phyloP scores from a whole-genome alignment of 2,113 vertebrate species.

The Sinocyclocheilus anophthalmus region DNA sequence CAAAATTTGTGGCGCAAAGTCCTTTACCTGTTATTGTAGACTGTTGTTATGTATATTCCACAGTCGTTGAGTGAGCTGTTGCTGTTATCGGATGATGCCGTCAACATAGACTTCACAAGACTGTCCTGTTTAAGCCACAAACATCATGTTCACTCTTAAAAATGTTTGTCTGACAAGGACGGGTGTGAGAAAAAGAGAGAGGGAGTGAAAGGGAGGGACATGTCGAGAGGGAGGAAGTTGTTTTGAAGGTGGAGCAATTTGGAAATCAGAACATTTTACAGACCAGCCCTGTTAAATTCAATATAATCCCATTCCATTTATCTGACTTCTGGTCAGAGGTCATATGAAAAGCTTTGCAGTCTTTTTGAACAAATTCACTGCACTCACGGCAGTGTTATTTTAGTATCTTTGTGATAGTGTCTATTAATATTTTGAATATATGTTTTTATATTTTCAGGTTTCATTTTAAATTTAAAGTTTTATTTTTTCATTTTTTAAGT shows the following conservation, averaged over 20 bases:
- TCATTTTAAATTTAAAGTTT: not conserved
- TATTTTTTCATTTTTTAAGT: too few species aligned
- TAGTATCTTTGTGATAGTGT: not conserved
- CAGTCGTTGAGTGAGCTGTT: not conserved
- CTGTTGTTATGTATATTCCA: not conserved
- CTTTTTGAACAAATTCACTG: not conserved
- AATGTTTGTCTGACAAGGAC: slow-evolving; percentile 20
- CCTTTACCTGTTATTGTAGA: slow-evolving; percentile 26
- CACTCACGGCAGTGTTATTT: not conserved
- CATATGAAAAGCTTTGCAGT: not conserved
- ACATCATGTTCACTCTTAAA: slow-evolving; percentile 25
- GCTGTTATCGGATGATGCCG: not conserved
- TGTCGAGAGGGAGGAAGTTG: not conserved
- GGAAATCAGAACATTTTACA: slow-evolving; percentile 18
- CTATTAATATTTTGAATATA: not conserved
- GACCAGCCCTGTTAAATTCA: slow-evolving; percentile 22
- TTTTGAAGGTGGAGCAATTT: slow-evolving; percentile 42
- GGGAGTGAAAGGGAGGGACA: slow-evolving; percentile 13
- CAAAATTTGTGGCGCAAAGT: not conserved
- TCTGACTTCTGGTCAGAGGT: slow-evolving; percentile 17
- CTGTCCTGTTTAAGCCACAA: slow-evolving; percentile 5
- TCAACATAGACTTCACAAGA: not conserved
- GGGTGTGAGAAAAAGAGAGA: slow-evolving; percentile 11
- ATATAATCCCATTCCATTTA: not conserved
- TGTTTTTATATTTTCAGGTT: not conserved